Percentiles rank a stretch among this genome's conserved stretches.
Conservation (phyloP, 2,797 vertebrate genomes). For the Argentina silus region DNA sequence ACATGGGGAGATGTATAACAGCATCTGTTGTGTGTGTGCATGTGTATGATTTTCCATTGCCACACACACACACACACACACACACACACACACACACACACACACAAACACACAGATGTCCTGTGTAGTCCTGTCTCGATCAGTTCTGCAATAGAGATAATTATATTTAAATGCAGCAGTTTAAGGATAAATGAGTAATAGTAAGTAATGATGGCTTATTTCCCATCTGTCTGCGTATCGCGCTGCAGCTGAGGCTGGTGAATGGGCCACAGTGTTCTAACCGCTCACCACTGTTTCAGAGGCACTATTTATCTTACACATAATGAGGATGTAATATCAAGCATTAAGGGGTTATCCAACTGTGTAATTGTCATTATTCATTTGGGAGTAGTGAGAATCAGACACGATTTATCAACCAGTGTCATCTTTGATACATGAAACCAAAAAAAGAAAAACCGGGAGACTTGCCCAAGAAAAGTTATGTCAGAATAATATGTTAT, state of each 20-base stretch:
- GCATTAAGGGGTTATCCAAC: slow-evolving; percentile 21
- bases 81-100: slow-evolving; percentile 37
- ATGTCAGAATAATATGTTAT: too few relatives aligned
- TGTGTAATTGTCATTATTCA: slow-evolving; percentile 7
- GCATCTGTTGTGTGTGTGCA: slow-evolving; percentile 52
- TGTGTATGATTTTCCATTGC: slow-evolving; percentile 28
- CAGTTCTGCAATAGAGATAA: slow-evolving; percentile 72
- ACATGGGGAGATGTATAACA: slow-evolving; percentile 56
- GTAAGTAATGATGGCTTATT: slow-evolving; percentile 75
- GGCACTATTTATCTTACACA: slow-evolving; percentile 30
- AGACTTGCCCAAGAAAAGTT: too few relatives aligned
- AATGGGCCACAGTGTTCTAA: slow-evolving; percentile 68
- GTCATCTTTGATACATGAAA: neutral
- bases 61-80: slow-evolving; percentile 21
- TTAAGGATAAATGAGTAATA: slow-evolving; percentile 82
- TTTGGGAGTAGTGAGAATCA: neutral
- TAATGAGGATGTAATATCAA: slow-evolving; percentile 21
- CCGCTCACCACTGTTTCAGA: slow-evolving; percentile 25
- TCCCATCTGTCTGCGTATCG: slow-evolving; percentile 69
- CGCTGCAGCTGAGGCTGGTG: slow-evolving; percentile 62
- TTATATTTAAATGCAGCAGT: slow-evolving; percentile 74
- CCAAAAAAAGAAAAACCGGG: neutral
- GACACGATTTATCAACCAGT: neutral
- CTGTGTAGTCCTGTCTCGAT: slow-evolving; percentile 56
- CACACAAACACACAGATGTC: slow-evolving; percentile 65